Conservation (phyloP, 2,797 vertebrate genomes). For the Schizopygopsis malacanthus region DNA sequence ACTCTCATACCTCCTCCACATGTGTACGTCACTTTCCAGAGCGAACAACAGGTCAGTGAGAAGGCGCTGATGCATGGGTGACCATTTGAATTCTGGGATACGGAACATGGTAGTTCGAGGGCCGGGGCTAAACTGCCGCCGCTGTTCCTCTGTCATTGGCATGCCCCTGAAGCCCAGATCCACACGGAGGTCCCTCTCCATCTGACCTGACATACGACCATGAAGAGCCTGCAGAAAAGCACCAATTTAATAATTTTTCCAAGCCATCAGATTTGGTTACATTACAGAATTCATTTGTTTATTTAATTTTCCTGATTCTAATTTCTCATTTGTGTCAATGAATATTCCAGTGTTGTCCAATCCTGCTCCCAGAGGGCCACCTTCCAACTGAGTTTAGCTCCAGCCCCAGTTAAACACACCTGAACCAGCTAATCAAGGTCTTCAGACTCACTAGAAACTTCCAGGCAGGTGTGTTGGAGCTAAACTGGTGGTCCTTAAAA, state of each 20-base stretch:
- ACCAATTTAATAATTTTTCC: neutral
- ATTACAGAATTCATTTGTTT: neutral
- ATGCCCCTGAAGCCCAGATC: slow-evolving; percentile 96
- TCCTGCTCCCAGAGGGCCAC: neutral
- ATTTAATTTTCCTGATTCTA: neutral
- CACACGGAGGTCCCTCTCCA: slow-evolving; percentile 94
- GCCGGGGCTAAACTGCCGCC: slow-evolving; percentile 96
- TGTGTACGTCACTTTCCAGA: slow-evolving; percentile 96
- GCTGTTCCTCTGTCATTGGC: slow-evolving; percentile 98
- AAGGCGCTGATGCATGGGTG: slow-evolving; percentile 95
- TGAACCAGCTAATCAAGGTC: neutral
- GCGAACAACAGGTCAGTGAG: slow-evolving; percentile 96
- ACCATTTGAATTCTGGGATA: slow-evolving; percentile 99
- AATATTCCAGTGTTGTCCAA: neutral
- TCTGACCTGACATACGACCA: slow-evolving; percentile 85
- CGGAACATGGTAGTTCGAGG: slow-evolving; percentile 99
- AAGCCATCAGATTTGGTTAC: neutral
- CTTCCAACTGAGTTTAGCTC: neutral
- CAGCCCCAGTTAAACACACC: neutral
- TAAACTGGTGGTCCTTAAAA: neutral
- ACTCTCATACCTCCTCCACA: slow-evolving; percentile 92
- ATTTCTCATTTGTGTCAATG: neutral
- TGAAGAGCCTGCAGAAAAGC: slow-evolving; percentile 81
- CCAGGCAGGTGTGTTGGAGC: neutral
- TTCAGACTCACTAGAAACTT: neutral